phyloP scores from a whole-genome alignment of 2,113 vertebrate species.

The Amazona guildingii region DNA sequence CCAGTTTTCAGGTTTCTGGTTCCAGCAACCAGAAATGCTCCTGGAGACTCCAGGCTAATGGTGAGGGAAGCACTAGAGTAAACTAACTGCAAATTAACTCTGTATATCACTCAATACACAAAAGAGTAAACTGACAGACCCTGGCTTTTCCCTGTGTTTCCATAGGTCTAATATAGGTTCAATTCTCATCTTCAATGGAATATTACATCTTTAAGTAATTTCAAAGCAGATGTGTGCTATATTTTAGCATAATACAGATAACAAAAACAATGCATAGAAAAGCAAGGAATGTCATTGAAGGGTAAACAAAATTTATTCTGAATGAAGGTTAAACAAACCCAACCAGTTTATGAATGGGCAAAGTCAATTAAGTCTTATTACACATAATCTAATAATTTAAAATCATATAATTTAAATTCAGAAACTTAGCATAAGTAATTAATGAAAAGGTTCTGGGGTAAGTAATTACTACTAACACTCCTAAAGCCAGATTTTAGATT shows the following conservation, averaged over 20 bases:
- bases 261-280: neutral
- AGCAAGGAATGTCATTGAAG: neutral
- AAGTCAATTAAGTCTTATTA: neutral
- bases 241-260: neutral
- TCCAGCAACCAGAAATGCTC: neutral
- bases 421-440: neutral
- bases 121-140: neutral
- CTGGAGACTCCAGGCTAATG: neutral
- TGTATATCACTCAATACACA: neutral
- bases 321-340: neutral
- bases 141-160: neutral
- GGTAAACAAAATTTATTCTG: neutral
- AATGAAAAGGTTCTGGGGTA: neutral
- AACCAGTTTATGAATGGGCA: neutral
- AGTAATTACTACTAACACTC: neutral
- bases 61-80: neutral
- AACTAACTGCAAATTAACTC: neutral
- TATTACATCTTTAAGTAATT: neutral
- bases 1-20: neutral
- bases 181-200: neutral
- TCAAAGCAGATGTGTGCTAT: neutral
- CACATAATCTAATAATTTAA: neutral
- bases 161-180: neutral
- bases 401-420: neutral
- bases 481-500: neutral